phyloP scores from a whole-genome alignment of 2,113 vertebrate genomes.

The Protobothrops flavoviridis region DNA sequence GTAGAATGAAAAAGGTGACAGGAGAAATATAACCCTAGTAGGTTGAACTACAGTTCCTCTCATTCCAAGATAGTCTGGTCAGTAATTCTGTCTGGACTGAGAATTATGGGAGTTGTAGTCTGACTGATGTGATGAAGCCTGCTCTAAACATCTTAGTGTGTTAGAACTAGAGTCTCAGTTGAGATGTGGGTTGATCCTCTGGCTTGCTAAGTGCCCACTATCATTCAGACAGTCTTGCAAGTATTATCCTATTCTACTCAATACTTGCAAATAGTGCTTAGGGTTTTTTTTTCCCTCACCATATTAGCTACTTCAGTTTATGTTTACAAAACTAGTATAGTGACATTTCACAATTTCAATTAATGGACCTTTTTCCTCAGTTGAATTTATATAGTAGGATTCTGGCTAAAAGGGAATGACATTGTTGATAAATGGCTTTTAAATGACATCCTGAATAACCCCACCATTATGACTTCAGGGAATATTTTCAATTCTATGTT shows the following conservation, averaged over 20 bases:
- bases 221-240: not conserved
- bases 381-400: slow-evolving; percentile 40
- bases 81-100: not conserved
- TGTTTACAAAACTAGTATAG: not conserved
- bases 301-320: slow-evolving; percentile 20
- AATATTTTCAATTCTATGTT: slow-evolving; percentile 57
- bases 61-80: not conserved
- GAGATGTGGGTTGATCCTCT: not conserved
- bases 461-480: slow-evolving; percentile 54
- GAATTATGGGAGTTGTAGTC: not conserved
- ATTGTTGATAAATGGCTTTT: slow-evolving; percentile 51
- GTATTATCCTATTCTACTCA: not conserved
- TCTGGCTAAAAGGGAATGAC: slow-evolving; percentile 44
- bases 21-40: not conserved
- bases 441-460: slow-evolving; percentile 47
- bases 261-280: not conserved
- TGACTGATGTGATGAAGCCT: not conserved
- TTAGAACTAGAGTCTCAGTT: not conserved
- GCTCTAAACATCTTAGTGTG: not conserved
- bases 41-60: not conserved
- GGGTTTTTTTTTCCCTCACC: not conserved
- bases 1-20: not conserved
- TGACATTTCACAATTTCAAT: slow-evolving; percentile 26
- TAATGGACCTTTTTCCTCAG: slow-evolving; percentile 36
- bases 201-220: not conserved